Percentiles rank a stretch among this genome's conserved stretches.
Conservation (phyloP, 2,888 invertebrate genomes). For the Drosophila multiciliata region DNA sequence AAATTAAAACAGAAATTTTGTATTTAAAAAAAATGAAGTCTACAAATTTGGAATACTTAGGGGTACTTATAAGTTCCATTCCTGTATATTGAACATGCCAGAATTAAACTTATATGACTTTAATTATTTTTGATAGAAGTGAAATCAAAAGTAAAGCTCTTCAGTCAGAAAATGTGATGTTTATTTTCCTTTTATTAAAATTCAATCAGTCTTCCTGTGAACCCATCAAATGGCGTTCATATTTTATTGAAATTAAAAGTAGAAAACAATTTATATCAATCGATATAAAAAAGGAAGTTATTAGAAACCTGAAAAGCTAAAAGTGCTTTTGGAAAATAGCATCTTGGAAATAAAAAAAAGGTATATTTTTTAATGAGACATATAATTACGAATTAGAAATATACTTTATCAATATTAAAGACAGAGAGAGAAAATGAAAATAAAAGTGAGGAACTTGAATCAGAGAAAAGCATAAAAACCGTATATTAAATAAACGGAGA, state of each 20-base stretch:
- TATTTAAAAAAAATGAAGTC: not conserved
- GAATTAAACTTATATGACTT: not conserved
- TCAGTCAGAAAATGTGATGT: not conserved
- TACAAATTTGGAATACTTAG: not conserved
- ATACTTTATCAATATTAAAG: too few relatives aligned
- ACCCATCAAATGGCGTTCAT: too few relatives aligned
- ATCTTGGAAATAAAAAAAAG: too few relatives aligned
- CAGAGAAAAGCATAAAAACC: not conserved
- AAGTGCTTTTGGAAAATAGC: too few relatives aligned
- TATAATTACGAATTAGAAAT: too few relatives aligned
- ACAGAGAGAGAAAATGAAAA: not conserved
- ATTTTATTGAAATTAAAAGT: too few relatives aligned
- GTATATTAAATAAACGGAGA: conserved; percentile 24
- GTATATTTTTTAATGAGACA: too few relatives aligned
- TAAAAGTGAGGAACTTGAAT: conserved; percentile 11
- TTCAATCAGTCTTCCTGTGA: not conserved
- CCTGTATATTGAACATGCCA: not conserved
- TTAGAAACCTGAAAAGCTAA: too few relatives aligned
- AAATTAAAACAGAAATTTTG: fast-evolving
- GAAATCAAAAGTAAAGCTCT: not conserved
- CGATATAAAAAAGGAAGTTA: too few relatives aligned
- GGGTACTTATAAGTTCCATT: not conserved
- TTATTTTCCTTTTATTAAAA: not conserved
- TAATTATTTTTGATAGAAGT: not conserved
- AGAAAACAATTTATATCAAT: too few relatives aligned